Evolutionary conservation across 1,140 invertebrate genomes (phyloP).

Genomic region (Zaprionus tsacasi): DNA sequence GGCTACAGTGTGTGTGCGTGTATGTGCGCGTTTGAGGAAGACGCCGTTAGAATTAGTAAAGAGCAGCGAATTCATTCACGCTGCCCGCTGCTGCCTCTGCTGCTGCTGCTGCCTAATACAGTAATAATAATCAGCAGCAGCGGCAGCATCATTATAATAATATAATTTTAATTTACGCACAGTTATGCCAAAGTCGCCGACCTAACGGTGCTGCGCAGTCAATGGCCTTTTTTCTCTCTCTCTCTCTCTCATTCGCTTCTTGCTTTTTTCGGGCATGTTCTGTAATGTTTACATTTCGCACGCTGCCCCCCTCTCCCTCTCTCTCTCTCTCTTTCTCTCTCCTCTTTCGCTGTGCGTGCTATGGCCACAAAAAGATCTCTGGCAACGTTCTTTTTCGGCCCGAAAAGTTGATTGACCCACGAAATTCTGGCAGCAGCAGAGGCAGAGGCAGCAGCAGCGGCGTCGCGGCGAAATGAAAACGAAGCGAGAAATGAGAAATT

Average conservation of each 20-base stretch:
- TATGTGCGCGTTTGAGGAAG: constrained; percentile 30
- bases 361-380: constrained; percentile 77
- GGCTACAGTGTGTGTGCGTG: constrained; percentile 16
- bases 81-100: constrained; percentile 2
- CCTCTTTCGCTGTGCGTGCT: constrained; percentile 19
- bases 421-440: constrained; percentile 43
- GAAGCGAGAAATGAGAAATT: constrained; percentile 19
- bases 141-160: constrained; percentile 47
- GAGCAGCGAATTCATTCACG: constrained; percentile 65
- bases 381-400: constrained; percentile 58
- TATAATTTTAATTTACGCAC: constrained; percentile 59
- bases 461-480: constrained; percentile 51
- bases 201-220: constrained; percentile 49
- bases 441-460: background rate
- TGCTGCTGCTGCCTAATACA: constrained; percentile 23
- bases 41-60: constrained; percentile 76
- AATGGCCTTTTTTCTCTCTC: constrained; percentile 45
- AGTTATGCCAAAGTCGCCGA: constrained; percentile 43
- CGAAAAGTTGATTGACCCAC: constrained; percentile 77
- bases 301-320: background rate
- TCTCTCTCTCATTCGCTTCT: background rate
- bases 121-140: constrained; percentile 33
- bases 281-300: constrained; percentile 82
- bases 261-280: constrained; percentile 56
- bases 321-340: constrained; percentile 12